Evolutionary conservation across 2,888 invertebrate genomes (phyloP), one percentile per base, ranked within the genome.

Genomic region (Bimastos eiseni): DNA sequence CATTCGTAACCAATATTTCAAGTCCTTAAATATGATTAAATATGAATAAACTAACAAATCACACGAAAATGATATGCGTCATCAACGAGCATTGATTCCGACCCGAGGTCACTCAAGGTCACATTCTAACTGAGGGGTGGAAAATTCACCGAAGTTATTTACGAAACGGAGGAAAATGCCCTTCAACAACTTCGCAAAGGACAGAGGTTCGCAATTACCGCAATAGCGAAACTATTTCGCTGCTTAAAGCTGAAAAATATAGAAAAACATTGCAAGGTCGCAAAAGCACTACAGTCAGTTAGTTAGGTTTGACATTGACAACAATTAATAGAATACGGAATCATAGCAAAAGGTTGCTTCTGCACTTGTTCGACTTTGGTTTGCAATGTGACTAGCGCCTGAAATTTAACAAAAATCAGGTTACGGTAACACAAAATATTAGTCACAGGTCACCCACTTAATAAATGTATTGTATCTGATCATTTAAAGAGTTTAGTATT

Each of bases 191-290:
- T 70, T n/a, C 30, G 4, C 1, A 70, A 4, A 70, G 70, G 70
- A 70, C 70, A 70, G n/a, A 0, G n/a, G 70, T n/a, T 49, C 70
- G 8, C 11, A 70, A 70, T n/a, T n/a, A 70, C n/a, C n/a, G 30
- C 30, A 70, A 70, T 70, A 30, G n/a, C 13, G 11, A 70, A 70
- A n/a, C 70, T n/a, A 70, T n/a, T 70, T 70, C n/a, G 70, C n/a
- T n/a, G 21, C 8, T 70, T 70, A 70, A 70, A 70, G 70, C 70
- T 70, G 70, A 70, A 70, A 70, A 70, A 70, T 70, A 70, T 70
- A 33, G 86, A 37, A 84, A 86, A 86, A 86, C 86, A 19, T 86
- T 37, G 86, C 86, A 34, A 86, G 36, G 86, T 86, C 37, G n/a
- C 36, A 86, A 86, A 0, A 86, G 86, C 86, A 37, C 86, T 86